Conservation (phyloP, 2,888 invertebrate species). For the Limnephilus lunatus region DNA sequence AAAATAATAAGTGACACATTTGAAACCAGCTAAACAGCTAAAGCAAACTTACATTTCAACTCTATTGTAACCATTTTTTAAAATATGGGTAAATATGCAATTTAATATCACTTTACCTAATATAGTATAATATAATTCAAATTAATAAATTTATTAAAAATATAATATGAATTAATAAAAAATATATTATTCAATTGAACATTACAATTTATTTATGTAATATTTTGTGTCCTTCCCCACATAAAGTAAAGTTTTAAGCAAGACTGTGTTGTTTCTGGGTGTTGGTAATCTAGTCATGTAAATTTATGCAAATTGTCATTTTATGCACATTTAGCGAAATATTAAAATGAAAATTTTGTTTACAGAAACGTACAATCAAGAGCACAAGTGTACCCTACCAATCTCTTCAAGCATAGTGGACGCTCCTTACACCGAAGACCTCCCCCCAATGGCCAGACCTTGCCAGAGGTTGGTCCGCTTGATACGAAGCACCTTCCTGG, state of each 20-base stretch:
- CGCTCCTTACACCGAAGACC: slow-evolving; percentile 25
- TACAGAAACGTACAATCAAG: not conserved
- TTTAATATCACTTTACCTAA: not conserved
- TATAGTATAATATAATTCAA: not conserved
- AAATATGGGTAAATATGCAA: not conserved
- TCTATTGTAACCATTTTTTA: not conserved
- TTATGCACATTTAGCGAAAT: not conserved
- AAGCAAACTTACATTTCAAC: not conserved
- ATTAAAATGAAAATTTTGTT: not conserved
- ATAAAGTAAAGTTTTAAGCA: not conserved
- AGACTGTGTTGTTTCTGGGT: not conserved
- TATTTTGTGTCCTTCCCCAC: not conserved
- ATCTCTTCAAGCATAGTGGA: not conserved
- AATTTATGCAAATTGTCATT: no score
- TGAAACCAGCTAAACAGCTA: not conserved
- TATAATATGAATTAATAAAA: no score
- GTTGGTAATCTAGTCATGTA: not conserved
- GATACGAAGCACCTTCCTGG: slow-evolving; percentile 2
- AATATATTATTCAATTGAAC: no score
- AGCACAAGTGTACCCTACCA: slow-evolving; percentile 29
- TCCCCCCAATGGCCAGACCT: slow-evolving; percentile 6
- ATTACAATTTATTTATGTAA: not conserved
- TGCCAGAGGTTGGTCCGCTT: not conserved
- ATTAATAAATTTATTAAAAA: no score
- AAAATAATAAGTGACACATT: not conserved